These are phyloP conservation scores for Magallana angulata DNA, from an alignment of 1,140 invertebrate genomes.

Conservation along the genomic window DNA sequence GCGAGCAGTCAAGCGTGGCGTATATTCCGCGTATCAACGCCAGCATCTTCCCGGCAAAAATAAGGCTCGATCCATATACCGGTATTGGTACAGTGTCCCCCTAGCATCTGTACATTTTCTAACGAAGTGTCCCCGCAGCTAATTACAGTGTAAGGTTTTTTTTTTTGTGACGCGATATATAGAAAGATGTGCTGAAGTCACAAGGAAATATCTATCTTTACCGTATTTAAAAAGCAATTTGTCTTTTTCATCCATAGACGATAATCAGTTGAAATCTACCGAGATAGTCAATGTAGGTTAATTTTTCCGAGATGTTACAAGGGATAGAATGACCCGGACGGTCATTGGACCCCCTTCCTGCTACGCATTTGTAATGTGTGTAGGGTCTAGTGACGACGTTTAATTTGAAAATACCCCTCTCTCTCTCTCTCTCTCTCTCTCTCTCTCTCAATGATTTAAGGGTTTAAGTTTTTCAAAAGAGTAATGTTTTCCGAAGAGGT, in stretches of 20 bases:
- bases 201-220: background rate
- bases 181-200: background rate
- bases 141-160: background rate
- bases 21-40: background rate
- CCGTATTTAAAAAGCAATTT: background rate
- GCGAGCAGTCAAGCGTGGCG: background rate
- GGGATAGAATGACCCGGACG: background rate
- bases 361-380: too few species aligned
- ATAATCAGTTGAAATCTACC: background rate
- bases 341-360: background rate
- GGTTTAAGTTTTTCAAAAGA: too few species aligned
- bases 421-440: too few species aligned
- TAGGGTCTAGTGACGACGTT: background rate
- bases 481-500: too few species aligned
- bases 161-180: conserved; percentile 14
- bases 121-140: background rate
- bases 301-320: background rate
- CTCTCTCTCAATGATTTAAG: too few species aligned
- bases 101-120: too few species aligned
- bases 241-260: background rate
- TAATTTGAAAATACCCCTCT: background rate
- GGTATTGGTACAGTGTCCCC: background rate
- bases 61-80: background rate
- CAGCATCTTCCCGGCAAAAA: conserved; percentile 6
- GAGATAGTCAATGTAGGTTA: background rate